Base-by-base conservation (phyloP, 2,888 invertebrate species). In the Cheilosia soror region DNA sequence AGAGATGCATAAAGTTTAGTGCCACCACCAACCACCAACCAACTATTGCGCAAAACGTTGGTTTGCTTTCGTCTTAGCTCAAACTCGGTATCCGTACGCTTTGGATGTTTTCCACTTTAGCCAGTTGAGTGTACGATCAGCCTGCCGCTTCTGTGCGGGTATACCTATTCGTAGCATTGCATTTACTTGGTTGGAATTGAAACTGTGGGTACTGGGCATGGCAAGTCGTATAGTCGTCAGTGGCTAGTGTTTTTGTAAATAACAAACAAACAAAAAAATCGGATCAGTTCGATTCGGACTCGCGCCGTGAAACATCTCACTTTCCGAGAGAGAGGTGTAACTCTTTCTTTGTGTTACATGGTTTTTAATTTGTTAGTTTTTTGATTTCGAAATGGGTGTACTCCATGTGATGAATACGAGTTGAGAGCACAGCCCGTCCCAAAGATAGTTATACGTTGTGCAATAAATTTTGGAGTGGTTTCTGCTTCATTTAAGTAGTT, bases 231-330 rank as follows among this genome's bases (percentile, higher is more conserved):
- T n/a, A 44, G 15, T 44, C 15, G 44, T 20, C 20, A 13, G 60
- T 55, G 49, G 55, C 25, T 49, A 33, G 33, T 58, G 37, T 58
- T 72, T 75, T 60, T 75, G 80, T 71, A 66, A 85, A 85, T 57
- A 69, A 76, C 72, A 75, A 68, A 40, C 33, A 37, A 75, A 49
- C 57, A 76, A 63, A 55, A 71, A 58, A 72, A 63, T 73, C 68
- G 57, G 49, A 77, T 85, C 81, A 85, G 85, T 85, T 85, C 66
- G 77, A 81, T 68, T 76, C 77, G 85, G 72, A 72, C 81, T 81
- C 72, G 76, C 76, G 76, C 72, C 81, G 85, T 77, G 72, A 57
- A 37, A 77, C 66, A 85, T 81, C 62, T 81, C 84, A 60, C 55
- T 65, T 62, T 60, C 55, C 75, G 71, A 71, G 42, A 71, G 44